These are phyloP conservation scores for Catocala fraxini DNA, from an alignment of 2,888 invertebrate species.

Conservation along the genomic window DNA sequence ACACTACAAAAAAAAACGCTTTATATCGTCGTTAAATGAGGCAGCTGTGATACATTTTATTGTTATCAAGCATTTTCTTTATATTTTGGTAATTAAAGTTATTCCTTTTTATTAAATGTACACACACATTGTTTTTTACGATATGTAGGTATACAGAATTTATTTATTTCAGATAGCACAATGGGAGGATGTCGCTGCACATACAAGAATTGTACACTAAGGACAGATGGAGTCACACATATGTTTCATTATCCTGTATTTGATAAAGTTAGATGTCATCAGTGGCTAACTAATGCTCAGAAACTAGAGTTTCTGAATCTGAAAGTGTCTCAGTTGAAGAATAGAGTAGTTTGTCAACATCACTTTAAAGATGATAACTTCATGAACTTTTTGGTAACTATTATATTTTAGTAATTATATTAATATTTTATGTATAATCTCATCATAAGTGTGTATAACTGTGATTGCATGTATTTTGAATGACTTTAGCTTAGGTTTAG, in stretches of 20 bases:
- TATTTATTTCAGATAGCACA: constrained; percentile 33
- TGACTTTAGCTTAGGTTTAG: too few relatives aligned
- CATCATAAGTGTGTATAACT: too few relatives aligned
- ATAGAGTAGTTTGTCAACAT: constrained; percentile 88
- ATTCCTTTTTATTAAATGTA: too few relatives aligned
- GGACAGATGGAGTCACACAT: constrained; percentile 85
- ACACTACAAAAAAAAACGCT: too few relatives aligned
- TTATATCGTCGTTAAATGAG: too few relatives aligned
- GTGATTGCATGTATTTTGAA: too few relatives aligned
- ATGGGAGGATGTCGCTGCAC: constrained; percentile 89
- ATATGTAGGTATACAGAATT: not conserved
- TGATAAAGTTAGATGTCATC: constrained; percentile 86
- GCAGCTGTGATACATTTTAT: too few relatives aligned
- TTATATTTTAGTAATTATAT: not conserved
- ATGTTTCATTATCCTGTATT: constrained; percentile 89
- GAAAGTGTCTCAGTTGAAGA: constrained; percentile 87
- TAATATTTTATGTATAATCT: too few relatives aligned
- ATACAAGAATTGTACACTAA: constrained; percentile 84
- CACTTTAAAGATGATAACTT: constrained; percentile 87
- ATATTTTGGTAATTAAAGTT: too few relatives aligned
- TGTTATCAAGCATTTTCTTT: too few relatives aligned
- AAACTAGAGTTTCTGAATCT: constrained; percentile 84
- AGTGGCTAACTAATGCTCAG: constrained; percentile 87
- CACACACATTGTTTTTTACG: too few relatives aligned
- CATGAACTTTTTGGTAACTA: constrained; percentile 82